phyloP scores from a whole-genome alignment of 2,113 vertebrate genomes.

The Ellobius talpinus region DNA sequence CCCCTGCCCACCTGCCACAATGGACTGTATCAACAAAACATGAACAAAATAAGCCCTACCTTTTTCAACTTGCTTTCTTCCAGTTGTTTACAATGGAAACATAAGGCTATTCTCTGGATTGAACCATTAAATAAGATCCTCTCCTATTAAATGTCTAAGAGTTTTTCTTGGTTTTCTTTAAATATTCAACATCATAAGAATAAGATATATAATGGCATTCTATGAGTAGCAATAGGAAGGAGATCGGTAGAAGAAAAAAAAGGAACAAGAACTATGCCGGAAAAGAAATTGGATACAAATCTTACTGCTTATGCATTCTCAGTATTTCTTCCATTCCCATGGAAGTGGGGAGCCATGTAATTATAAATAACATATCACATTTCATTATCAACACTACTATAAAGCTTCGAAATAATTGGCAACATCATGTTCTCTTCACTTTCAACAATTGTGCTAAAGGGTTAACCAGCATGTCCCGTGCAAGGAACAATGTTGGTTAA shows the following conservation, averaged over 20 bases:
- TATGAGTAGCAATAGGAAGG: not conserved
- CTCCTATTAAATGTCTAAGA: not conserved
- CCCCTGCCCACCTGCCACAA: too few relatives aligned
- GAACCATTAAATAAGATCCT: not conserved
- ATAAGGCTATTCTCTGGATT: not conserved
- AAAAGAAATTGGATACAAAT: not conserved
- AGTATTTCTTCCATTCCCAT: not conserved
- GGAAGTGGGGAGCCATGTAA: not conserved
- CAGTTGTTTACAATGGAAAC: not conserved
- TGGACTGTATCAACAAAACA: too few relatives aligned
- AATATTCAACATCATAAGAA: not conserved
- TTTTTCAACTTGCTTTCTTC: too few relatives aligned
- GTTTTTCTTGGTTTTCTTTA: not conserved
- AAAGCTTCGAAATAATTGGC: not conserved
- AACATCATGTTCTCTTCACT: not conserved
- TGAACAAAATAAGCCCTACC: not conserved
- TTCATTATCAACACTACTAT: not conserved
- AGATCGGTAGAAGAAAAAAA: not conserved
- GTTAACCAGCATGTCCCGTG: conserved; percentile 61
- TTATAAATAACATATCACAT: not conserved
- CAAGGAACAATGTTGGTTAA: conserved; percentile 70
- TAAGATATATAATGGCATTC: not conserved
- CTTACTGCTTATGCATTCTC: not conserved
- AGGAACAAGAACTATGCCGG: not conserved
- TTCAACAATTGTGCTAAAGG: conserved; percentile 52